phyloP scores from a whole-genome alignment of 23 tunicate genomes.

The Oikopleura dioica region DNA sequence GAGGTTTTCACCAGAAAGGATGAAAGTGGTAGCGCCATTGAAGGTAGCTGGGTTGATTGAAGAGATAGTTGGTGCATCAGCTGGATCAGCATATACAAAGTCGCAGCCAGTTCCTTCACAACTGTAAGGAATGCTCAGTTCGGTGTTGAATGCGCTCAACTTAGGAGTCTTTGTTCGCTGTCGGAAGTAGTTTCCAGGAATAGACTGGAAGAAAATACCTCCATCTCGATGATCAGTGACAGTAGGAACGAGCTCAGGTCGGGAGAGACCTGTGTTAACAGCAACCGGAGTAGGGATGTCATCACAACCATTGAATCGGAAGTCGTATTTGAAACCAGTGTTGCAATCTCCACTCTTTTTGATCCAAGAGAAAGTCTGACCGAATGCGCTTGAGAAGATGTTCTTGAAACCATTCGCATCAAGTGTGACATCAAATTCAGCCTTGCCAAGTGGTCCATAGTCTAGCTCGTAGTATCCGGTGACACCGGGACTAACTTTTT shows the following conservation, averaged over 20 bases:
- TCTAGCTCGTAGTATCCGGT: not conserved
- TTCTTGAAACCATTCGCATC: not conserved
- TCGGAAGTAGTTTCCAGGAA: not conserved
- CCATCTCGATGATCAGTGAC: not conserved
- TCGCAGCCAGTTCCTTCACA: not conserved
- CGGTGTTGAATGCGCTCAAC: not conserved
- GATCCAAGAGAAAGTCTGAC: not conserved
- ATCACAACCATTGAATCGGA: not conserved
- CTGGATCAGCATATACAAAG: not conserved
- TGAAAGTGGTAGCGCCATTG: not conserved
- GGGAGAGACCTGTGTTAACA: not conserved
- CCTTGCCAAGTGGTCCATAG: not conserved
- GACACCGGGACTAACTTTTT: not conserved
- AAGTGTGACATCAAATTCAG: not conserved
- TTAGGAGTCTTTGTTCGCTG: not conserved
- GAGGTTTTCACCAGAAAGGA: not conserved
- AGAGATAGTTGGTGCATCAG: not conserved
- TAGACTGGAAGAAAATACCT: not conserved
- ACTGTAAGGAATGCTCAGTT: not conserved
- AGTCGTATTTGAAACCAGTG: not conserved
- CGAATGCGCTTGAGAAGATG: not conserved
- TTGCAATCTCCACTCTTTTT: not conserved
- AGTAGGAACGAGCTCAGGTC: not conserved
- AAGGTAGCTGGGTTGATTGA: not conserved
- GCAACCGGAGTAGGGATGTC: not conserved